A percentile compares a stretch with the other conserved stretches of the same genome.
phyloP scores from a whole-genome alignment of 64 coral and sea anemone species.

The Porites australiensis region DNA sequence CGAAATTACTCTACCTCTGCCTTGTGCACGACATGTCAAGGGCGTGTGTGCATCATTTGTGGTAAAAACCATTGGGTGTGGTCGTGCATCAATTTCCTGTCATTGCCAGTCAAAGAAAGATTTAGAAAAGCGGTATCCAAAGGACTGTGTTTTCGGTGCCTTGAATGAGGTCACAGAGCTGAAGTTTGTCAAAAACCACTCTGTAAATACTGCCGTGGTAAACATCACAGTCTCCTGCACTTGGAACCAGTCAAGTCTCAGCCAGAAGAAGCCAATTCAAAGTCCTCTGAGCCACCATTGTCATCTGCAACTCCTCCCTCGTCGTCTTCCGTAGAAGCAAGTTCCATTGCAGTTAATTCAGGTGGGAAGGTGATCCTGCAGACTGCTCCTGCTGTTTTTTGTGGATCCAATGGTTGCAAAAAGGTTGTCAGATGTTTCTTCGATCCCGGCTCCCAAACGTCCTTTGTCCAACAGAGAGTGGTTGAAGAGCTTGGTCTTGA shows the following conservation, averaged over 20 bases:
- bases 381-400: too few relatives aligned
- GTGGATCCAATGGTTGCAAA: too few relatives aligned
- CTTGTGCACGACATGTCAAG: neutral
- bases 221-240: slow-evolving; percentile 25
- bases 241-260: neutral
- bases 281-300: neutral
- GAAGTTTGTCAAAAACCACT: slow-evolving; percentile 15
- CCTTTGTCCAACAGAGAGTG: slow-evolving; percentile 2
- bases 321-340: neutral
- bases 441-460: slow-evolving; percentile 40
- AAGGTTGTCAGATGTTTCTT: slow-evolving; percentile 18
- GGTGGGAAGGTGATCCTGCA: too few relatives aligned
- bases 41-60: neutral
- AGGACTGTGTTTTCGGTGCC: slow-evolving; percentile 13
- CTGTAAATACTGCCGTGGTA: neutral
- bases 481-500: slow-evolving; percentile 16
- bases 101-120: slow-evolving; percentile 7
- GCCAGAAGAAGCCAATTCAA: neutral
- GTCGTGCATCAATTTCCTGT: slow-evolving; percentile 15
- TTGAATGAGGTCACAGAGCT: slow-evolving; percentile 18
- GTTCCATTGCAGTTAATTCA: neutral
- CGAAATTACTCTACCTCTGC: neutral
- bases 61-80: neutral
- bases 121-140: neutral
- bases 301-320: neutral